Percentiles rank a stretch among this genome's conserved stretches.
phyloP scores from a whole-genome alignment of 2,113 vertebrate genomes.

The Onychostoma macrolepis region DNA sequence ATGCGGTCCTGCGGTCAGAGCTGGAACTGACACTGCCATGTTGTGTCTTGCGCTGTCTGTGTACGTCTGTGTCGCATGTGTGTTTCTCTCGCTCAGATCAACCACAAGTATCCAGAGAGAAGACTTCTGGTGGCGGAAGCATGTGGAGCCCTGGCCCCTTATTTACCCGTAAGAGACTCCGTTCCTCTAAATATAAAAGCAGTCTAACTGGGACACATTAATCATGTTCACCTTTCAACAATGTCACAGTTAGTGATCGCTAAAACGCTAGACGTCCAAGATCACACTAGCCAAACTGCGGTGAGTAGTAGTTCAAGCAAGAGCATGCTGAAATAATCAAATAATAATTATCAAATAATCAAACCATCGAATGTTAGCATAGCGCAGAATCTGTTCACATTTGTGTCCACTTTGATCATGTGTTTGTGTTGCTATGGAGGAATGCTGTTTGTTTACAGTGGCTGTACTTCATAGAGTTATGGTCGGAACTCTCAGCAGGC shows the following conservation, averaged over 20 bases:
- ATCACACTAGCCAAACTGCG: not conserved
- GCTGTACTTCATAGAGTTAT: not conserved
- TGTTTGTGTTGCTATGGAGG: not conserved
- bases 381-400: not conserved
- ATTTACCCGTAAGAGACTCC: constrained; percentile 89
- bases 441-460: constrained; percentile 27
- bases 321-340: constrained; percentile 4
- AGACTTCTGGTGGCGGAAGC: constrained; percentile 95
- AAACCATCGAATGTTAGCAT: not conserved
- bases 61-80: constrained; percentile 45
- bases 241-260: constrained; percentile 13
- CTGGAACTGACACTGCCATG: constrained; percentile 44
- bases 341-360: not conserved
- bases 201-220: constrained; percentile 3
- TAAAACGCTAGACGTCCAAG: not conserved
- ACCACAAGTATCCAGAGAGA: constrained; percentile 98
- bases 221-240: constrained; percentile 21
- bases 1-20: constrained; percentile 53
- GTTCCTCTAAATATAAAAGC: not conserved
- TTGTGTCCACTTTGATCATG: not conserved
- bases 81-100: constrained; percentile 81
- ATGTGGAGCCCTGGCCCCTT: constrained; percentile 95
- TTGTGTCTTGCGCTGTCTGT: constrained; percentile 56
- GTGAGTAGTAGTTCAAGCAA: not conserved
- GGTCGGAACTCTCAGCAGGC: not conserved